These are phyloP conservation scores for Sclerurus mexicanus DNA, from an alignment of 2,113 vertebrate genomes.

Conservation along the genomic window DNA sequence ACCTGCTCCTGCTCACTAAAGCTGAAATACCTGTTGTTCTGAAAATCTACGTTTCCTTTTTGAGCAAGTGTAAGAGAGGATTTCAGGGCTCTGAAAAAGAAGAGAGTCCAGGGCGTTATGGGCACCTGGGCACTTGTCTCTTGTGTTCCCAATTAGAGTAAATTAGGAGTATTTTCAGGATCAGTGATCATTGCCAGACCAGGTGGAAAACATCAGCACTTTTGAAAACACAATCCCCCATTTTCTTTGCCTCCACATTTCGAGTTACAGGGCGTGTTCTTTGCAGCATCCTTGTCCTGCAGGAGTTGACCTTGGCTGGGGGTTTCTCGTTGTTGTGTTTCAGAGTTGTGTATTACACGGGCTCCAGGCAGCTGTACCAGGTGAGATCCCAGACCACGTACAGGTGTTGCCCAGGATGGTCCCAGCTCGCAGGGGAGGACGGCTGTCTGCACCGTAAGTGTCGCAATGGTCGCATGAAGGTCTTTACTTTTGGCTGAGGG, in stretches of 20 bases:
- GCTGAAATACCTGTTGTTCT: background rate
- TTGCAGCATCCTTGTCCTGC: fast-evolving
- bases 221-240: background rate
- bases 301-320: background rate
- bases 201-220: background rate
- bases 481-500: background rate
- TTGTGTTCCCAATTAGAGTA: background rate
- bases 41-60: background rate
- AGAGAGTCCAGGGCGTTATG: background rate
- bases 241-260: background rate
- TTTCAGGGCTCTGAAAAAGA: background rate
- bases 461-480: fast-evolving
- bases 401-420: conserved; percentile 90
- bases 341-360: conserved; percentile 84
- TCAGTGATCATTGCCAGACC: background rate
- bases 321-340: background rate
- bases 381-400: conserved; percentile 72
- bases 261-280: too few species aligned
- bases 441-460: conserved; percentile 92
- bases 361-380: conserved; percentile 84
- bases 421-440: conserved; percentile 75
- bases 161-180: background rate
- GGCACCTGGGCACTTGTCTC: background rate
- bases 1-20: background rate
- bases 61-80: background rate